Evolutionary conservation across 2,797 vertebrate genomes (phyloP), one percentile per base, ranked within the genome.

Genomic region (Morus bassanus): DNA sequence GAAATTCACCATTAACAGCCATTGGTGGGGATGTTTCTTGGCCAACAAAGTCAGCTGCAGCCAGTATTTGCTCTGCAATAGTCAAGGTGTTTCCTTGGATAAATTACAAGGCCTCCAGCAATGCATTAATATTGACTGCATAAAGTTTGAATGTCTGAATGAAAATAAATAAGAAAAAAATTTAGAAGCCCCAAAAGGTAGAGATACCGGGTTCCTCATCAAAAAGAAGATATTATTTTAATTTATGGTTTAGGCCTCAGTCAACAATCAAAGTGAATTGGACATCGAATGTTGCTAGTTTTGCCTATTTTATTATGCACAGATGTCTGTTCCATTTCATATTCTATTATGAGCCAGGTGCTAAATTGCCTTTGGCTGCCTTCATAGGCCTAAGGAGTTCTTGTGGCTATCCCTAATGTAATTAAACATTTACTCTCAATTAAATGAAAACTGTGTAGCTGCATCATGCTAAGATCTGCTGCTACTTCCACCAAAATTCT

Each of bases 341-440:
- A 89, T 74, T 48, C 39, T 37, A 93, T 95, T 95, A 89, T 56
- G 51, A 97, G 88, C 89, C 96, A 97, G 97, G 96, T 97, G 95
- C 89, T 97, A 95, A 95, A 97, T 93, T 95, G 96, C 88, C 75
- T 96, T 91, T 91, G 96, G 95, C 95, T 97, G 91, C 88, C 79
- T 91, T 96, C 74, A 43, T 57, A 69, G 81, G 87, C 79, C 65
- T 89, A 57, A 89, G 95, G 88, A 93, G 59, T 87, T 96, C 86
- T 95, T 91, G 48, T 91, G 96, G 86, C 94, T 85, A 90, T 97
- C 92, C 85, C 92, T 94, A 95, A 96, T 85, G 91, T 94, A 95
- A 97, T 97, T 96, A 97, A 96, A 96, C 83, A 94, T 95, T 97
- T 97, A 95, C 77, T 89, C 85, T 95, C 94, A 87, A 96, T 97